These are phyloP conservation scores for Prinia subflava DNA, from an alignment of 2,113 vertebrate genomes.

Conservation along the genomic window DNA sequence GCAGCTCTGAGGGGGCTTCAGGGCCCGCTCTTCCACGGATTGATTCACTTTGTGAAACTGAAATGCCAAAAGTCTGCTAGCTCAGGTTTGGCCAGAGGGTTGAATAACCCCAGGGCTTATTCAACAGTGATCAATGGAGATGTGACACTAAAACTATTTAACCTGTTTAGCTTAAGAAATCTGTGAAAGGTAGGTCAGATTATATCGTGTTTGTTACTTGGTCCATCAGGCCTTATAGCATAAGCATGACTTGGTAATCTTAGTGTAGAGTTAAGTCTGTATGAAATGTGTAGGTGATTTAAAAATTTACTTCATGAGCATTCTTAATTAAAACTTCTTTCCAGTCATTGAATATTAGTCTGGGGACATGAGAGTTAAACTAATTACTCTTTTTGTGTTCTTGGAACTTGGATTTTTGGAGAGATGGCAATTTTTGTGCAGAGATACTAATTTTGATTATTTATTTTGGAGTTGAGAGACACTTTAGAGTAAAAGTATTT, in stretches of 20 bases:
- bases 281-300: not conserved
- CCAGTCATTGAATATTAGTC: not conserved
- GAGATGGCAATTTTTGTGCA: not conserved
- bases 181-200: not conserved
- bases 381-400: not conserved
- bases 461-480: not conserved
- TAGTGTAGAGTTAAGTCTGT: not conserved
- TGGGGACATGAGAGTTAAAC: not conserved
- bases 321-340: not conserved
- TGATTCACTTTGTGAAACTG: not conserved
- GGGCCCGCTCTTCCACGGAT: not conserved
- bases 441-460: not conserved
- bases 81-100: not conserved
- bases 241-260: not conserved
- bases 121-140: not conserved
- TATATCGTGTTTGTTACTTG: not conserved
- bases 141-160: not conserved
- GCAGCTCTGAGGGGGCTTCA: not conserved
- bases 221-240: not conserved
- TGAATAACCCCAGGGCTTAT: not conserved
- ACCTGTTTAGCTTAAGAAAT: not conserved
- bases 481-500: not conserved
- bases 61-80: not conserved
- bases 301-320: not conserved
- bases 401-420: conserved; percentile 5